These are phyloP conservation scores for Orthosia incerta DNA, from an alignment of 2,888 invertebrate genomes.

Conservation along the genomic window DNA sequence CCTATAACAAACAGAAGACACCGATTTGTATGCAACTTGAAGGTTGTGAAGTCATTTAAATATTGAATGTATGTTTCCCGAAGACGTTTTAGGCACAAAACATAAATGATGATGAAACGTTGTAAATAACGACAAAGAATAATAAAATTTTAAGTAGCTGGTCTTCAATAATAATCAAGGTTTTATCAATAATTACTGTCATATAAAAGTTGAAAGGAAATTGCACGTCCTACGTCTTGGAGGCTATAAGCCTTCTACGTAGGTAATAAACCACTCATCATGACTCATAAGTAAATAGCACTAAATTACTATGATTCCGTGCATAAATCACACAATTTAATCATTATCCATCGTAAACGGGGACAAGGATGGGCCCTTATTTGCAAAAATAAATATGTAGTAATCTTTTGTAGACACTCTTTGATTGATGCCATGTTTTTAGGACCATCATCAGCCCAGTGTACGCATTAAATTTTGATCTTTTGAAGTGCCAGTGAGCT, in stretches of 20 bases:
- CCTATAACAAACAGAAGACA: background rate
- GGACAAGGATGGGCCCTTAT: conserved; percentile 57
- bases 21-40: background rate
- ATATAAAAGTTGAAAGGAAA: conserved; percentile 37
- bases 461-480: background rate
- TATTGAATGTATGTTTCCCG: background rate
- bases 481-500: too few species aligned
- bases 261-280: conserved; percentile 44
- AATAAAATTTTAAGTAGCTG: background rate
- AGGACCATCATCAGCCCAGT: background rate
- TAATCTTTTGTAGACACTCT: background rate
- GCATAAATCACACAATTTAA: conserved; percentile 58
- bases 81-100: background rate
- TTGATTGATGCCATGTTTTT: background rate
- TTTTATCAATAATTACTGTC: conserved; percentile 26
- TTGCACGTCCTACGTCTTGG: conserved; percentile 17
- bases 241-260: conserved; percentile 21
- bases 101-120: background rate
- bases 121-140: background rate
- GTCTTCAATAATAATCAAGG: conserved; percentile 20
- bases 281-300: conserved; percentile 29
- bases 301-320: conserved; percentile 50
- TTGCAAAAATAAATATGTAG: conserved; percentile 21
- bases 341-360: conserved; percentile 38
- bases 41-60: background rate